Evolutionary conservation across 1,140 invertebrate species (phyloP).

Genomic region (Macrostomum lignano): DNA sequence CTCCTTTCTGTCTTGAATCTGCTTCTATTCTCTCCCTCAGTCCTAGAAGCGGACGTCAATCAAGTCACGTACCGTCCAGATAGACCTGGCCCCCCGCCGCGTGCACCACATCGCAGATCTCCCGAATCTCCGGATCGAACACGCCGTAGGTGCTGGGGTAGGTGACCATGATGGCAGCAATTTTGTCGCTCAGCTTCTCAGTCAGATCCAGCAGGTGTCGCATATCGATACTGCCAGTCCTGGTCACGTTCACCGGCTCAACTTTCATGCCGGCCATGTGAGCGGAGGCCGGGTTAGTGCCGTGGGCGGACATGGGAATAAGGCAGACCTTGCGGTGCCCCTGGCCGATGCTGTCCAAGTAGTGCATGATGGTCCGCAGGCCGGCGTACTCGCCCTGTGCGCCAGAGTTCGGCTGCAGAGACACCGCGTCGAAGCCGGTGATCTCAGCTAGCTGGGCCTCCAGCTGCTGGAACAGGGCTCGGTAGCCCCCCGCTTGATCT

Average conservation of each 20-base stretch:
- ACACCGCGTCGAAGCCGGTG: conserved; percentile 84
- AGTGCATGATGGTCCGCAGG: conserved; percentile 65
- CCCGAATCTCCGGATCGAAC: conserved; percentile 72
- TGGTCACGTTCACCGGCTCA: conserved; percentile 50
- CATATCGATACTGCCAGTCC: conserved; percentile 65
- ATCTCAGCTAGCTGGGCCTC: conserved; percentile 76
- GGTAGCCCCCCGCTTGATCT: conserved; percentile 64
- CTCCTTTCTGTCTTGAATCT: too few species aligned
- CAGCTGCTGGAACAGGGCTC: conserved; percentile 57
- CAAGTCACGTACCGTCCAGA: too few species aligned
- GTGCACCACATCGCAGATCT: conserved; percentile 70
- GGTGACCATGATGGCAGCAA: conserved; percentile 91
- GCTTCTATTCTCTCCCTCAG: too few species aligned
- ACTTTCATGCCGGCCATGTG: conserved; percentile 96
- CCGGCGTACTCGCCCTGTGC: conserved; percentile 97
- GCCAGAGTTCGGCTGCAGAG: conserved; percentile 91
- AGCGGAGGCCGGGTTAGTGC: conserved; percentile 89
- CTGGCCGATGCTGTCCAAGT: conserved; percentile 56
- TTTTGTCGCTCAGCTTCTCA: conserved; percentile 34
- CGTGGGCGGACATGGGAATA: conserved; percentile 86
- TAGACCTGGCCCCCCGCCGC: conserved; percentile 77
- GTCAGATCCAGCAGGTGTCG: conserved; percentile 39
- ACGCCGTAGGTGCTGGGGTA: conserved; percentile 97
- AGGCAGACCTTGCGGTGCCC: conserved; percentile 56
- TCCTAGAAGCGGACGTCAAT: too few species aligned